These are phyloP conservation scores for Dolichallabes microphthalmus DNA, from an alignment of 2,113 vertebrate genomes.

Conservation along the genomic window DNA sequence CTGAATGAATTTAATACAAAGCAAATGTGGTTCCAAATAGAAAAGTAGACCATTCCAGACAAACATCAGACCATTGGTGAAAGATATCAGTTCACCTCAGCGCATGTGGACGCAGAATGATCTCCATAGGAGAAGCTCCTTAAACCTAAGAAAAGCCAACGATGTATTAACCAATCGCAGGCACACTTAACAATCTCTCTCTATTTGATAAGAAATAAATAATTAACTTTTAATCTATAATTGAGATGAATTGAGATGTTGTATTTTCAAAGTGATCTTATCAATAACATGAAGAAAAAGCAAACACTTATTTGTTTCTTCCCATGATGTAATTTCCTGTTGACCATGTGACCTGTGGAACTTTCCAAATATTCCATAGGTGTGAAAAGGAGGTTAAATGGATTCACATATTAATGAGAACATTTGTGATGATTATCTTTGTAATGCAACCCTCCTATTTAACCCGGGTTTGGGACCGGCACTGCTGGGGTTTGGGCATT, in stretches of 20 bases:
- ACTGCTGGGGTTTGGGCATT: no score
- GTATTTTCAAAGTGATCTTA: not conserved
- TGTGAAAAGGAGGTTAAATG: not conserved
- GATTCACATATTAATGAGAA: not conserved
- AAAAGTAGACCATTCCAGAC: not conserved
- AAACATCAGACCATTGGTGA: not conserved
- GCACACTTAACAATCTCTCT: not conserved
- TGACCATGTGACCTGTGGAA: not conserved
- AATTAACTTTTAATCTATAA: not conserved
- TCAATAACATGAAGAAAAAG: not conserved
- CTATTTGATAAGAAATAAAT: not conserved
- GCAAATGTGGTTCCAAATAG: not conserved
- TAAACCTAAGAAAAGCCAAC: not conserved
- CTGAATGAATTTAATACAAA: not conserved
- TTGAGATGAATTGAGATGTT: not conserved
- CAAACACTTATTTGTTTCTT: not conserved
- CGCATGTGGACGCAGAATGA: not conserved
- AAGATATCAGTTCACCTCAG: not conserved
- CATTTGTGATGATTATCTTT: not conserved
- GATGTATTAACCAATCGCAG: not conserved
- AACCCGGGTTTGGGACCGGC: no score
- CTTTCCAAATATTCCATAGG: not conserved
- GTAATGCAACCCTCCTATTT: not conserved
- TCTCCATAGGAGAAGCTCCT: not conserved
- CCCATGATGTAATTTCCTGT: not conserved